These are phyloP conservation scores for Drosophila subpulchrella DNA, from an alignment of 1,140 invertebrate genomes.

Conservation along the genomic window DNA sequence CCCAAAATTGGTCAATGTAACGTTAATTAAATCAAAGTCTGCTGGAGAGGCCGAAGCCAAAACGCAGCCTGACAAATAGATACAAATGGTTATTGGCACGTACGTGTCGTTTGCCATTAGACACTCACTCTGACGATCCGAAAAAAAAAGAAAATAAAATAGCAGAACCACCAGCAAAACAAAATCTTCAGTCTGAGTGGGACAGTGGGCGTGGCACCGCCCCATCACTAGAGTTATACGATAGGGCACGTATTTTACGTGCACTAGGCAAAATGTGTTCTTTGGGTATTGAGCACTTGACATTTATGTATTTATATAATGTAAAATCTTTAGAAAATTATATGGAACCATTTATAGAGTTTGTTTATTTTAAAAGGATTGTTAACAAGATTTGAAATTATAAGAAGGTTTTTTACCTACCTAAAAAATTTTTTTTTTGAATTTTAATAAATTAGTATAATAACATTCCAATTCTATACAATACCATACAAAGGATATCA, in stretches of 20 bases:
- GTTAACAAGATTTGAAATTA: too few species aligned
- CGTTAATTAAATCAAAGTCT: constrained; percentile 81
- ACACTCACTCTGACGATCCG: constrained; percentile 65
- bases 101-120: constrained; percentile 80
- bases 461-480: too few species aligned
- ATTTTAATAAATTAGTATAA: too few species aligned
- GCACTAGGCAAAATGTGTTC: background rate
- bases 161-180: constrained; percentile 1
- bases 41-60: constrained; percentile 37
- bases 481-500: too few species aligned
- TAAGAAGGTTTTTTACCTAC: too few species aligned
- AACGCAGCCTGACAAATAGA: constrained; percentile 73
- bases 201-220: constrained; percentile 23
- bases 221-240: background rate
- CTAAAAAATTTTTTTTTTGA: too few species aligned
- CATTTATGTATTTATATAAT: too few species aligned
- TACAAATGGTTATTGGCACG: constrained; percentile 82
- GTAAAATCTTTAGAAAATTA: too few species aligned
- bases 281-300: background rate
- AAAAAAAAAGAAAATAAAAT: background rate
- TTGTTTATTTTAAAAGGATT: too few species aligned
- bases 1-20: constrained; percentile 83
- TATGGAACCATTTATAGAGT: too few species aligned
- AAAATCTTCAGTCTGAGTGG: constrained; percentile 25
- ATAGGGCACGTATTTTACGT: background rate